phyloP scores from a whole-genome alignment of 2,113 vertebrate genomes.

The Anoplopoma fimbria region DNA sequence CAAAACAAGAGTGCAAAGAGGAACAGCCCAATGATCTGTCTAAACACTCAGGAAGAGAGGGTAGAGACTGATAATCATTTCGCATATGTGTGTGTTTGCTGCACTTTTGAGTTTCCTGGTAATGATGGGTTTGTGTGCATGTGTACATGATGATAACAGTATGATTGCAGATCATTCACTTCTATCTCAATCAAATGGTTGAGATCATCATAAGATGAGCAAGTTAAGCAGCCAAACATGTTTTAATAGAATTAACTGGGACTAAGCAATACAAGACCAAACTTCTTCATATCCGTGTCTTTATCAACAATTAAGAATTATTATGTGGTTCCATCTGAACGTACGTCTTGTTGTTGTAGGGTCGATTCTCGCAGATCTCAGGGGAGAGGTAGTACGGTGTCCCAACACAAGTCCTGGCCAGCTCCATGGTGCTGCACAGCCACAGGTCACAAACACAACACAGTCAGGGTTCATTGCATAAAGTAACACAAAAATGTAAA shows the following conservation, averaged over 20 bases:
- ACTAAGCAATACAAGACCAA: too few species aligned
- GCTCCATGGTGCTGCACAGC: constrained; percentile 88
- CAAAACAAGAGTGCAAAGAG: constrained; percentile 23
- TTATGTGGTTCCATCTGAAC: constrained; percentile 63
- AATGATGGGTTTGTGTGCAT: not conserved
- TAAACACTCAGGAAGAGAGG: not conserved
- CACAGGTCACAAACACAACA: constrained; percentile 14
- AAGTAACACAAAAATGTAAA: not conserved
- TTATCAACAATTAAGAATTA: too few species aligned
- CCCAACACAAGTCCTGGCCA: constrained; percentile 91
- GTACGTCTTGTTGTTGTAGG: constrained; percentile 96
- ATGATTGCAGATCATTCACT: not conserved
- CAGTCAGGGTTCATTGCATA: not conserved
- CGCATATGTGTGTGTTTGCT: not conserved
- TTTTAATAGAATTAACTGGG: too few species aligned
- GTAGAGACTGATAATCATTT: not conserved
- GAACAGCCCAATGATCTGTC: not conserved
- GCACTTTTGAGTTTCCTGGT: not conserved
- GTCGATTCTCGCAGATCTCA: constrained; percentile 93
- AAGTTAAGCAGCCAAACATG: too few species aligned
- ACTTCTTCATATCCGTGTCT: too few species aligned
- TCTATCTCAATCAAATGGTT: not conserved
- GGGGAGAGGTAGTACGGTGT: constrained; percentile 95
- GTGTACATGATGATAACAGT: not conserved
- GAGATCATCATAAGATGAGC: not conserved